Evolutionary conservation across 2,888 invertebrate genomes (phyloP).

Genomic region (Thera britannica): DNA sequence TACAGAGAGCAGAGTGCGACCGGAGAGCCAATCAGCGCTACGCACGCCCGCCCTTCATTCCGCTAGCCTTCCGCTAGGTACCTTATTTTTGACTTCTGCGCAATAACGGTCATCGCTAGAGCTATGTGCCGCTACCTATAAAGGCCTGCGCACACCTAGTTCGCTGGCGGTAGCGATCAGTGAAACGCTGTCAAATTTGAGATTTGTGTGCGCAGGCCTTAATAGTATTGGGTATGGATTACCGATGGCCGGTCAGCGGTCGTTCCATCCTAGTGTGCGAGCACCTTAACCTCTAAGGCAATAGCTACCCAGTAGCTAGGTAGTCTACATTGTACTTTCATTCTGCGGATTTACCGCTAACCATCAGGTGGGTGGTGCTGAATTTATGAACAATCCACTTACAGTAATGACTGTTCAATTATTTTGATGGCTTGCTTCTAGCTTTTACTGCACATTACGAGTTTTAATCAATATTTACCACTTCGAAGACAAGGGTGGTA

Average conservation of each 20-base stretch:
- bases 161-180: too few species aligned
- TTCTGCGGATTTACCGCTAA: constrained; percentile 1
- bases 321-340: constrained; percentile 5
- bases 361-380: background rate
- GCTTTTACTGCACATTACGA: background rate
- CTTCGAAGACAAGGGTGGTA: background rate
- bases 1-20: too few species aligned
- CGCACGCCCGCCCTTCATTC: too few species aligned
- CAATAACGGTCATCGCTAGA: too few species aligned
- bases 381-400: constrained; percentile 3
- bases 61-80: too few species aligned
- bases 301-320: background rate
- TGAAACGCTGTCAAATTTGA: too few species aligned
- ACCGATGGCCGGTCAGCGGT: background rate
- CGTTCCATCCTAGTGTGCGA: background rate
- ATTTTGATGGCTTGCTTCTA: constrained; percentile 2
- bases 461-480: constrained; percentile 5
- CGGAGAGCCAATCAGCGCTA: too few species aligned
- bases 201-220: too few species aligned
- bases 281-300: background rate
- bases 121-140: too few species aligned
- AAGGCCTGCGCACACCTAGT: too few species aligned
- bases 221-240: too few species aligned
- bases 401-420: background rate
- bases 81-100: too few species aligned